Conservation (phyloP, 2,113 vertebrate genomes). For the Colinus virginianus region DNA sequence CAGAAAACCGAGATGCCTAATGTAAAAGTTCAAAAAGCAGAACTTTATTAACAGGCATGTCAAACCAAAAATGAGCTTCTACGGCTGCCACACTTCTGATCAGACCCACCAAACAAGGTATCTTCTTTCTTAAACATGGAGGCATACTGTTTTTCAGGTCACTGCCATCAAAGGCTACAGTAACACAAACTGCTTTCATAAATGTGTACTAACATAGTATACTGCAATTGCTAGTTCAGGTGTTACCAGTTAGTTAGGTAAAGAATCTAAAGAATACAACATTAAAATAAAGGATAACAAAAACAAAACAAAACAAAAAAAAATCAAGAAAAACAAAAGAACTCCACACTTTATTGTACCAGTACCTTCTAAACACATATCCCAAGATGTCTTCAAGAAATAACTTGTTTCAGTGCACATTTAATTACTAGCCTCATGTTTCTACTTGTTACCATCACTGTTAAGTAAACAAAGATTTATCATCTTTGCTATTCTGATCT, state of each 20-base stretch:
- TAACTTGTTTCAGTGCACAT: background rate
- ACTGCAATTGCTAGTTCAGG: background rate
- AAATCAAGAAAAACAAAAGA: background rate
- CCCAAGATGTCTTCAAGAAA: background rate
- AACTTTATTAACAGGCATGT: slow-evolving; percentile 47
- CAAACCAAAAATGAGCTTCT: background rate
- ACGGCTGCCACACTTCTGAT: background rate
- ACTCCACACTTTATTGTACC: background rate
- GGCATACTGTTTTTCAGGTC: background rate
- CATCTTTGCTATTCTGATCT: background rate
- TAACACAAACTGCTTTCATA: background rate
- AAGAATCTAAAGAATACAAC: background rate
- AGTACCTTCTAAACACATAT: background rate
- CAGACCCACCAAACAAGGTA: background rate
- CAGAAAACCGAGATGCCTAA: background rate
- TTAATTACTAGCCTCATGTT: background rate
- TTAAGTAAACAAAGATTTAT: background rate
- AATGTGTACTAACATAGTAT: background rate
- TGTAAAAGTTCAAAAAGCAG: background rate
- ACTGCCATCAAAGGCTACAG: background rate
- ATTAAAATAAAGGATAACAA: background rate
- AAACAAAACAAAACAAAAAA: too few relatives aligned
- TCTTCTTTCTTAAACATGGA: too few relatives aligned
- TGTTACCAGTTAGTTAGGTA: background rate
- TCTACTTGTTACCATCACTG: background rate